These are phyloP conservation scores for Paguma larvata DNA, from an alignment of 2,797 vertebrate genomes.

Conservation along the genomic window DNA sequence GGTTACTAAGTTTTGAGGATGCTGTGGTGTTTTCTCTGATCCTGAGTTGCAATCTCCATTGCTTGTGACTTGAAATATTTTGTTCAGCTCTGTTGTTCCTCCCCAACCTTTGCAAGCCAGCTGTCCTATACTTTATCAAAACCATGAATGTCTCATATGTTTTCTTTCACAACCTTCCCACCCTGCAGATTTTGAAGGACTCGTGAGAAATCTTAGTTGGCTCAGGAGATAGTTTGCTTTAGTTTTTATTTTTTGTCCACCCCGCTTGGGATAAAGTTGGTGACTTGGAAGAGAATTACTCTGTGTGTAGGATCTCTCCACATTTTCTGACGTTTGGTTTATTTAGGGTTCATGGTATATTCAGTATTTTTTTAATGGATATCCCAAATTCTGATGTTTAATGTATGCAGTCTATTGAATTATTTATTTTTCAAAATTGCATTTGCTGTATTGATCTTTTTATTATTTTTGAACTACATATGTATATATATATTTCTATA, in stretches of 20 bases:
- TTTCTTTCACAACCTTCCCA: neutral
- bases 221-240: neutral
- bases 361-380: neutral
- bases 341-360: neutral
- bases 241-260: neutral
- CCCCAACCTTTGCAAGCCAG: neutral
- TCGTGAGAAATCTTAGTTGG: neutral
- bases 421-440: neutral
- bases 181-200: neutral
- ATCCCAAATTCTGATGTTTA: neutral
- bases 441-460: neutral
- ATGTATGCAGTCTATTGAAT: neutral
- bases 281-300: neutral
- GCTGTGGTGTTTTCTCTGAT: neutral
- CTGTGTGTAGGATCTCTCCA: neutral
- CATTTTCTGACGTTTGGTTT: neutral
- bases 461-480: neutral
- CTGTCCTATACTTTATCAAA: neutral
- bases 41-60: neutral
- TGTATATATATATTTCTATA: neutral
- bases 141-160: neutral
- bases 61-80: neutral
- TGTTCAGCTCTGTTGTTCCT: neutral
- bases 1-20: neutral
- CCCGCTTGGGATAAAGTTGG: neutral